Evolutionary conservation across 2,113 vertebrate species (phyloP).

Genomic region (Datnioides undecimradiatus): DNA sequence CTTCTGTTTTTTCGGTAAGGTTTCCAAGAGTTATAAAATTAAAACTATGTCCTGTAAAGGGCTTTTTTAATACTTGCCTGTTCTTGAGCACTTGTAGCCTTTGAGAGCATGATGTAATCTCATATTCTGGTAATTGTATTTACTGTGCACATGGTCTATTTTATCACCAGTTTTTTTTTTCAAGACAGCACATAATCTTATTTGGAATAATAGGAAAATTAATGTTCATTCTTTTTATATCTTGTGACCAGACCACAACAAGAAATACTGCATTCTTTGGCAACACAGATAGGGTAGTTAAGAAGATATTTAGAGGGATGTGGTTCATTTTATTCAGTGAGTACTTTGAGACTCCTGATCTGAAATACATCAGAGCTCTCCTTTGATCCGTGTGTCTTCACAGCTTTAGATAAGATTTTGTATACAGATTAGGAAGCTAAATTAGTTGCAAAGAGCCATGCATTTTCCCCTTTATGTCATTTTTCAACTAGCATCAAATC

Average conservation of each 20-base stretch:
- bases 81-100: background rate
- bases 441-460: background rate
- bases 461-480: background rate
- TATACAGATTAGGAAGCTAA: background rate
- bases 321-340: constrained; percentile 26
- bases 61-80: background rate
- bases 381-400: constrained; percentile 6
- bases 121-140: constrained; percentile 39
- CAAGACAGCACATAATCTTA: constrained; percentile 37
- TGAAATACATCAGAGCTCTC: background rate
- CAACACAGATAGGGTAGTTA: background rate
- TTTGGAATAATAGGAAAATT: constrained; percentile 52
- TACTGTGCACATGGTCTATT: constrained; percentile 19
- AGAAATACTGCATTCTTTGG: constrained; percentile 28
- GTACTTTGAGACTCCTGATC: constrained; percentile 8
- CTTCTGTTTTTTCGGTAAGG: background rate
- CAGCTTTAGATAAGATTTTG: constrained; percentile 26
- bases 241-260: constrained; percentile 52
- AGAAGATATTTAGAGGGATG: constrained; percentile 18
- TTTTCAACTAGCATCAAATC: background rate
- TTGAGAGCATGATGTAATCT: constrained; percentile 21
- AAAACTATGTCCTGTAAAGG: background rate
- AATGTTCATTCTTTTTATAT: constrained; percentile 15
- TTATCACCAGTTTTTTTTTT: constrained; percentile 12
- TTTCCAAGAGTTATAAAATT: background rate